Evolutionary conservation across 2,797 vertebrate genomes (phyloP), one percentile per base, ranked within the genome.

Genomic region (Ptychadena robeensis): DNA sequence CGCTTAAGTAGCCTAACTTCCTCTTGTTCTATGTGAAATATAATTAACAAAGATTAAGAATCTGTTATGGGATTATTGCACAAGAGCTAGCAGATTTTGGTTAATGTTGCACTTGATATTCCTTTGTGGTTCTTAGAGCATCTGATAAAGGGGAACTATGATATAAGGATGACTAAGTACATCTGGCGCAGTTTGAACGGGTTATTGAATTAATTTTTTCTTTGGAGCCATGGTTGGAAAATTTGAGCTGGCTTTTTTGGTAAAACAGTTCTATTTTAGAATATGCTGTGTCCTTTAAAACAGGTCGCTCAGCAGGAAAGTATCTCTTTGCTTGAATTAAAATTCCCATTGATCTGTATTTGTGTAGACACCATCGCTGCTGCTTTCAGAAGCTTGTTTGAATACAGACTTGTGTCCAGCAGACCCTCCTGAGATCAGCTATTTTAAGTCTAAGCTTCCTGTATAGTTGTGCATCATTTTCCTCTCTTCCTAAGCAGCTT

Each of bases 391-490:
- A 63, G 65, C 14, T 68, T n/a, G 64, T 69, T 34, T 28, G 10
- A 22, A 18, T 28, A 67, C 27, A 10, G 59, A 28, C 2, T 77
- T 48, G 0, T 59, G 11, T 69, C 18, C 35, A 7, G 31, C 38
- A 34, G 67, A 40, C 67, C 65, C 48, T 61, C 59, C 38, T 22
- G 57, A 75, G 65, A 63, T 28, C 38, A n/a, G 38, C 64, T 77
- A 80, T 76, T 77, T 76, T 73, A 32, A 34, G 72, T 59, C 15
- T 18, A n/a, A 8, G 65, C 71, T 85, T 85, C 79, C 77, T 80
- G 82, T 64, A 65, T 80, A 84, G 77, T 74, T 85, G 71, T 38
- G 31, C 38, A 27, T 83, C 32, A 68, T 78, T 86, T 67, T 85
- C 68, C 40, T 9, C 18, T 70, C 69, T 82, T 78, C 73, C 81